Evolutionary conservation across 2,888 invertebrate species (phyloP).

Genomic region (Gastracanthus pulcherrimus): DNA sequence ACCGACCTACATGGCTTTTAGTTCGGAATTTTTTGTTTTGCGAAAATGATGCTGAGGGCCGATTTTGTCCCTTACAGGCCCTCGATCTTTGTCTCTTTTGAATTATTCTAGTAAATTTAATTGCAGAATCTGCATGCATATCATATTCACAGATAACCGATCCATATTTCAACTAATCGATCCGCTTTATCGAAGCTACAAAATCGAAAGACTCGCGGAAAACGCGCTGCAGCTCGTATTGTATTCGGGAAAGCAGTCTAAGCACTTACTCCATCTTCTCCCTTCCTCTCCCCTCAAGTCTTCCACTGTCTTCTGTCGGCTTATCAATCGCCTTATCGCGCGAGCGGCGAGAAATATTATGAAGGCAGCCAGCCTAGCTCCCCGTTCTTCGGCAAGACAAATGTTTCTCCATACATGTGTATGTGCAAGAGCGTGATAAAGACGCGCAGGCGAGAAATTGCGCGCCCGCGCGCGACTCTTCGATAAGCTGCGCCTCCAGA

Average conservation of each 20-base stretch:
- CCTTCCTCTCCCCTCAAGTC: neutral
- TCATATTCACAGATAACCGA: too few species aligned
- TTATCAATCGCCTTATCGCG: slow-evolving; percentile 25
- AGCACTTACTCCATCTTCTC: neutral
- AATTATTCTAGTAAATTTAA: too few species aligned
- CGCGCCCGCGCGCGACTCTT: neutral
- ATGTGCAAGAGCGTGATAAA: neutral
- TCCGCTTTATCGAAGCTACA: too few species aligned
- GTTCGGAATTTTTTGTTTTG: too few species aligned
- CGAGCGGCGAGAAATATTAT: neutral
- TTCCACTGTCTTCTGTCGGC: neutral
- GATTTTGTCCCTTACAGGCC: too few species aligned
- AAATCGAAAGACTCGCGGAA: neutral
- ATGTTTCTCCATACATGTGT: neutral
- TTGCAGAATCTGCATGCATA: too few species aligned
- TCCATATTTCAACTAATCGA: too few species aligned
- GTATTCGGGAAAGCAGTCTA: neutral
- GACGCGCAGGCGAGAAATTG: neutral
- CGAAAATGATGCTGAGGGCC: too few species aligned
- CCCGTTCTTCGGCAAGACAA: neutral
- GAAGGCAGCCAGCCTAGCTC: neutral
- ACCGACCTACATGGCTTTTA: too few species aligned
- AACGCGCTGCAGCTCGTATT: neutral
- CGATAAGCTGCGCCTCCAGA: slow-evolving; percentile 6
- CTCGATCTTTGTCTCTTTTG: too few species aligned